Evolutionary conservation across 2,797 vertebrate genomes (phyloP).

Genomic region (Nannoperca obscura): DNA sequence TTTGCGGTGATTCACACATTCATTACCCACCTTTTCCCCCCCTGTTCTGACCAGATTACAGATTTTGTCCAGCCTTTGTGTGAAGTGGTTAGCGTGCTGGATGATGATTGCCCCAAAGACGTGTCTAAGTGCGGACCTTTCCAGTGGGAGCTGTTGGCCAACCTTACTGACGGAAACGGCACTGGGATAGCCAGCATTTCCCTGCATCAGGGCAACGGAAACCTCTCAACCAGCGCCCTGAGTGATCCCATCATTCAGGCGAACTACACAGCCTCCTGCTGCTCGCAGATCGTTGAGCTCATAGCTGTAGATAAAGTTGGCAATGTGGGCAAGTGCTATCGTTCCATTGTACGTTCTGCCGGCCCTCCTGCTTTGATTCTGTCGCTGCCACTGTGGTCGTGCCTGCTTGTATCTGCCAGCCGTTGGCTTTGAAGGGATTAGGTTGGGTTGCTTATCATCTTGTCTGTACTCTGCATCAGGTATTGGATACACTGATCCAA

Average conservation of each 20-base stretch:
- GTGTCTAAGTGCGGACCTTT: conserved; percentile 63
- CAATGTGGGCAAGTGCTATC: conserved; percentile 80
- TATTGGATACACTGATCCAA: not conserved
- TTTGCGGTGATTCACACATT: not conserved
- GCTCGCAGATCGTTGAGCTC: conserved; percentile 77
- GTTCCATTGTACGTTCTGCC: conserved; percentile 64
- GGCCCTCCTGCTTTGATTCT: conserved; percentile 47
- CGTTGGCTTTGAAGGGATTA: conserved; percentile 16
- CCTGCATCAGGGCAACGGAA: conserved; percentile 70
- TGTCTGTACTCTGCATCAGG: not conserved
- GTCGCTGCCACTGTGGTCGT: conserved; percentile 69
- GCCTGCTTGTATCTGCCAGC: conserved; percentile 58
- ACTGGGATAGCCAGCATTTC: conserved; percentile 73
- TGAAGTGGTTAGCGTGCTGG: conserved; percentile 39
- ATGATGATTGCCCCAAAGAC: conserved; percentile 63
- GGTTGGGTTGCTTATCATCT: not conserved
- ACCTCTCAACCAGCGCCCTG: conserved; percentile 37
- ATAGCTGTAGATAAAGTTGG: conserved; percentile 78
- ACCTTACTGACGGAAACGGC: conserved; percentile 78
- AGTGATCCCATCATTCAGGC: conserved; percentile 27
- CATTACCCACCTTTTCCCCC: not conserved
- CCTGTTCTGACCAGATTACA: conserved; percentile 72
- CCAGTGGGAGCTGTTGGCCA: conserved; percentile 76
- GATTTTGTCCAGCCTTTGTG: conserved; percentile 79
- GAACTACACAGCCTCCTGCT: conserved; percentile 80